Base-by-base conservation (phyloP, 1,140 invertebrate species). In the Neoseiulus cucumeris region DNA sequence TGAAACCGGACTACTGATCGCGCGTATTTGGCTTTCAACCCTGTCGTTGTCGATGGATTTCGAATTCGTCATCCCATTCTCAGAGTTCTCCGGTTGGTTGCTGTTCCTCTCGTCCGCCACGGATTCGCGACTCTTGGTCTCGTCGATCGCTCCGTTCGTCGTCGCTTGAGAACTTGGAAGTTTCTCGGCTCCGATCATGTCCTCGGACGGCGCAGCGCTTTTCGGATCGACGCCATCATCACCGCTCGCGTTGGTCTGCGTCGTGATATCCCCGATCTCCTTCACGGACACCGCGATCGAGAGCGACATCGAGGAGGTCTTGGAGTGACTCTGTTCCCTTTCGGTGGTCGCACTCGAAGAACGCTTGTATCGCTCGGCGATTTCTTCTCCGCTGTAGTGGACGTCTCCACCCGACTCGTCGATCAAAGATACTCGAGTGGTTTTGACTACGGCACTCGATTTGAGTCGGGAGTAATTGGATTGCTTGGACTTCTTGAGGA, bases 231-330 rank as follows among this genome's bases (percentile, higher is more conserved):
- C 2, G 14, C 51, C 51, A 59, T 59, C 51, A 14, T 59, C 51
- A 25, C 51, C 51, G 1, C 14, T 5, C 25, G 25, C 51, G 33
- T 59, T 59, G 17, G 51, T 59, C 9, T 59, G 51, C 51, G 51
- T 59, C 14, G 51, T 59, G 33, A 25, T 59, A 9, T 59, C 51
- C 14, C 22, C 51, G 22, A 59, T 59, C 22, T 59, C 51, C 51
- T 59, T 59, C 4, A 59, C 51, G 51, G 51, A 59, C 25, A 59
- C 51, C 25, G 51, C 51, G 22, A 59, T 59, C 22, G 51, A 59
- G 51, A 59, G 51, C 51, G 51, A 59, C 51, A 59, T 59, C 22
- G 51, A 33, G 33, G 14, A 20, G 7, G 2, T 25, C 14, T 17
- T 25, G 33, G 9, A 39, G 9, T 9, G 33, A 9, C 33, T 6